Base-by-base conservation (phyloP, 1,140 invertebrate genomes). In the Magallana gigas region DNA sequence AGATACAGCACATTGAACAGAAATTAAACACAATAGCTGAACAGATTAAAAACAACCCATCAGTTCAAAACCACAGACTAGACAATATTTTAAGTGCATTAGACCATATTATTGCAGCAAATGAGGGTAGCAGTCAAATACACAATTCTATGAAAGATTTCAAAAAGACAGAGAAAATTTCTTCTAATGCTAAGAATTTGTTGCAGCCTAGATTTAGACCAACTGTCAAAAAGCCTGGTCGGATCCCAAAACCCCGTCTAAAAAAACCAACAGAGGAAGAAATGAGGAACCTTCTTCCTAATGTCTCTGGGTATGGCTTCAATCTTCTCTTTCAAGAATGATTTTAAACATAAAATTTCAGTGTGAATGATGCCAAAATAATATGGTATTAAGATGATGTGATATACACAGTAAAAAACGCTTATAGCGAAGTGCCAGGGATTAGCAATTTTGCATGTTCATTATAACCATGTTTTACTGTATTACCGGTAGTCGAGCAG, bases 141-240 rank as follows among this genome's bases (percentile, higher is more conserved):
- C 3, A 82, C 57, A 82, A 56, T 82, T 82, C 57, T 57, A 6
- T 58, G 56, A 57, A 58, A 16, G 57, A 82, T 56, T 82, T 82
- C 48, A 82, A 82, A 58, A 58, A 57, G 48, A 82, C 80, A 82
- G 80, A 82, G 80, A 82, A 58, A 29, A 82, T 82, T 82, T 56
- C 80, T n/a, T 16, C 48, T 56, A 82, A 82, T 82, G 80, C 80
- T 7, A 82, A 82, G n/a, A 82, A 82, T 18, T 57, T 82, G n/a
- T 58, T 82, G 29, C 80, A 82, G 18, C 80, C 57, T 57, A n/a
- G 80, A 82, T 82, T 82, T 58, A 56, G 48, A 57, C 57, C n/a
- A 82, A 82, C 80, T 57, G n/a, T 16, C 14, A 82, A 58, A 58
- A 82, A 82, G n/a, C 48, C 48, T 57, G 80, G 57, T 18, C 48